Percentiles rank a stretch among this genome's conserved stretches.
phyloP scores from a whole-genome alignment of 2,113 vertebrate genomes.

The Gnathonemus echidnorhynchus region DNA sequence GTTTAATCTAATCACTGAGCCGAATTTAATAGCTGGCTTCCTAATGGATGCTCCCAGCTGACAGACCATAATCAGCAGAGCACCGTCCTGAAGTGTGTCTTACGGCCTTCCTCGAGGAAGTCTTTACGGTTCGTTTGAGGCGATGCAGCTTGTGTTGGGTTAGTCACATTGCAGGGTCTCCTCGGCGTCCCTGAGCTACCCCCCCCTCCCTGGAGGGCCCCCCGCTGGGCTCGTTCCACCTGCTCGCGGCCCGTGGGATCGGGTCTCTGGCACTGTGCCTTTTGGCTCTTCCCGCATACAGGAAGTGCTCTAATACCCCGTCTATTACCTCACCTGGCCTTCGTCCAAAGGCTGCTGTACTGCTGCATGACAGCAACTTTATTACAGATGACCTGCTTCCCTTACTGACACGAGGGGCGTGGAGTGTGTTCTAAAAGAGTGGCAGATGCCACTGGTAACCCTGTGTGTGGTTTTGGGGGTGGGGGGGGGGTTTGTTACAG shows the following conservation, averaged over 20 bases:
- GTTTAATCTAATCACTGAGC: conserved; percentile 14
- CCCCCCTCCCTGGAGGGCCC: background rate
- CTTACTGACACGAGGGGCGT: background rate
- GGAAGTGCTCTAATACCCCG: background rate
- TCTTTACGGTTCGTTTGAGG: background rate
- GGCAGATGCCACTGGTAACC: background rate
- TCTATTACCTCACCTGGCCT: background rate
- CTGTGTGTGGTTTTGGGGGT: background rate
- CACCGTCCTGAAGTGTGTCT: background rate
- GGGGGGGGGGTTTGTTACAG: background rate
- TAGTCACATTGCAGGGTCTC: background rate
- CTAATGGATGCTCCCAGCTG: background rate
- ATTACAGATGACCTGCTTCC: background rate
- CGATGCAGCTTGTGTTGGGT: background rate
- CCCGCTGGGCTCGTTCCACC: background rate
- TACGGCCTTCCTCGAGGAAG: background rate
- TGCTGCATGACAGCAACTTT: background rate
- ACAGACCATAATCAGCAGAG: background rate
- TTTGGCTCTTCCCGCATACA: background rate
- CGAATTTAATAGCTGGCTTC: conserved; percentile 21
- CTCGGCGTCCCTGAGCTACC: background rate
- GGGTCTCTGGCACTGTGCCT: background rate
- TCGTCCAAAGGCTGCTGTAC: background rate
- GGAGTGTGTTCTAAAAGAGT: background rate
- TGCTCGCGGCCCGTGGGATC: background rate